phyloP scores from a whole-genome alignment of 2,113 vertebrate genomes.

The Odocoileus virginianus region DNA sequence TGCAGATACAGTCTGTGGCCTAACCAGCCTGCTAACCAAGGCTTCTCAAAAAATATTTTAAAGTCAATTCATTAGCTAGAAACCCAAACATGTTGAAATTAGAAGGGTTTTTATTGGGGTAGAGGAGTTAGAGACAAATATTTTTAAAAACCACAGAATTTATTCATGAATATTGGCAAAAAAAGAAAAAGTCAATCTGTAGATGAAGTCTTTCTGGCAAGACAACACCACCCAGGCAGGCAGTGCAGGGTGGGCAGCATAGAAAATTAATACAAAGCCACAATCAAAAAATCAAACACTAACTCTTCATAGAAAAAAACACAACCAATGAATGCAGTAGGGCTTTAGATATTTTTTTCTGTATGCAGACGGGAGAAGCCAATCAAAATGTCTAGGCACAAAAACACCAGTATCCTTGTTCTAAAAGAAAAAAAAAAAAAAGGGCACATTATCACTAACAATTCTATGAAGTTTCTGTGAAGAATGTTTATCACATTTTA shows the following conservation, averaged over 20 bases:
- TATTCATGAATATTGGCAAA: not conserved
- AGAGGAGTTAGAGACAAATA: not conserved
- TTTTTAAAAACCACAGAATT: conserved; percentile 31
- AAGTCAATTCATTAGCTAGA: conserved; percentile 27
- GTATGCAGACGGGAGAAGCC: not conserved
- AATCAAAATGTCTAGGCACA: not conserved
- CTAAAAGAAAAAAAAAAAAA: not conserved
- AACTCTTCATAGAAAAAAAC: not conserved
- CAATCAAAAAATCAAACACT: not conserved
- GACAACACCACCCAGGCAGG: not conserved
- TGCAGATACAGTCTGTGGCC: not conserved
- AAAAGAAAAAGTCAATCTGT: not conserved
- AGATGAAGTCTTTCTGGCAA: not conserved
- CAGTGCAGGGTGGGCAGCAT: not conserved
- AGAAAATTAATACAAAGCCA: not conserved
- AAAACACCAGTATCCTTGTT: not conserved
- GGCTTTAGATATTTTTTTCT: not conserved
- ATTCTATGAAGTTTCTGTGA: not conserved
- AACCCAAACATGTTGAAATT: conserved; percentile 35
- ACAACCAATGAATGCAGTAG: not conserved
- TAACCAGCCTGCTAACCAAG: not conserved
- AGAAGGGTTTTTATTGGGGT: not conserved
- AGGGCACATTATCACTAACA: not conserved
- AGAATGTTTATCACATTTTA: not conserved
- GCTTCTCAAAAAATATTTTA: not conserved